Conservation (phyloP, 2,888 invertebrate species). For the Actias luna region DNA sequence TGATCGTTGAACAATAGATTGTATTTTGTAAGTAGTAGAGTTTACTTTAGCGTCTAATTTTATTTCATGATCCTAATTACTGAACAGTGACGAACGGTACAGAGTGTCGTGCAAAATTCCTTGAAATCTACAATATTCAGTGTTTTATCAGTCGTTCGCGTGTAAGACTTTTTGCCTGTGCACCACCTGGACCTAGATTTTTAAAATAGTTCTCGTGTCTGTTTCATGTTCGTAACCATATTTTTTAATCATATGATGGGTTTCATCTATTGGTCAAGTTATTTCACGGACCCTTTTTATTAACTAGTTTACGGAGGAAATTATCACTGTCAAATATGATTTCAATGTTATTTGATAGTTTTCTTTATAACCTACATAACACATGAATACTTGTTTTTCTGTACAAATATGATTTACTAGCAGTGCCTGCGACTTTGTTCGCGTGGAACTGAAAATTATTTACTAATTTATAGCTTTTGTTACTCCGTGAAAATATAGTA, state of each 20-base stretch:
- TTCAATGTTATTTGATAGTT: background rate
- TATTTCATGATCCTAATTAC: conserved; percentile 50
- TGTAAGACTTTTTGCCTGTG: conserved; percentile 43
- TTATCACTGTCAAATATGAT: too few relatives aligned
- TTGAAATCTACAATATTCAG: conserved; percentile 60
- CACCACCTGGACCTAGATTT: conserved; percentile 22
- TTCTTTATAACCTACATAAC: background rate
- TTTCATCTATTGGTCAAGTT: background rate
- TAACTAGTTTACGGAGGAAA: too few relatives aligned
- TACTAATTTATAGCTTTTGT: too few relatives aligned
- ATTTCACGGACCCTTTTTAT: background rate
- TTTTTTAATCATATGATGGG: background rate
- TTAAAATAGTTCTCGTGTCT: conserved; percentile 26
- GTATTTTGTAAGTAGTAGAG: background rate
- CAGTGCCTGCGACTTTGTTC: too few relatives aligned
- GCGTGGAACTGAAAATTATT: too few relatives aligned
- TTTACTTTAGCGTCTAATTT: background rate
- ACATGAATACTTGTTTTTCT: too few relatives aligned
- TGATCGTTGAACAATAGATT: conserved; percentile 9
- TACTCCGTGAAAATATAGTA: too few relatives aligned
- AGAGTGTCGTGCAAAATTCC: conserved; percentile 70
- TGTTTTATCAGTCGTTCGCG: conserved; percentile 47
- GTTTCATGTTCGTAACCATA: background rate
- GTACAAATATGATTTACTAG: too few relatives aligned
- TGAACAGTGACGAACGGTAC: conserved; percentile 66